phyloP scores from a whole-genome alignment of 1,140 invertebrate genomes.

The Metopolophium dirhodum region DNA sequence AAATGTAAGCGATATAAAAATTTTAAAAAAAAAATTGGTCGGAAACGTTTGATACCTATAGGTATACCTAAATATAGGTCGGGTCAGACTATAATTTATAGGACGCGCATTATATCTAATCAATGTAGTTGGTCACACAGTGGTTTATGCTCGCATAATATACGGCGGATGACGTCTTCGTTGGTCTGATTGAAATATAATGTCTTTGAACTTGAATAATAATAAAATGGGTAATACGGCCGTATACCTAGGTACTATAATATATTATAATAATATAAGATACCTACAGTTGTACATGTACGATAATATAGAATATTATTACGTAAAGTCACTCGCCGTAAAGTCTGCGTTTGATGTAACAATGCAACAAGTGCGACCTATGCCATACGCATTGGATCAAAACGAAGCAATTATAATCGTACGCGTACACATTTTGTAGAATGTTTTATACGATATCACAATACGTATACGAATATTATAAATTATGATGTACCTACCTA shows the following conservation, averaged over 20 bases:
- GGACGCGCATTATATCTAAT: neutral
- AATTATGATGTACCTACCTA: neutral
- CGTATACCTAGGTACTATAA: too few relatives aligned
- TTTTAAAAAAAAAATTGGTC: neutral
- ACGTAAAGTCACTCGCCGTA: neutral
- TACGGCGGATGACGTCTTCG: neutral
- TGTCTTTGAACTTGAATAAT: constrained; percentile 1
- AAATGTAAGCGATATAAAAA: neutral
- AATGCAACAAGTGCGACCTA: neutral
- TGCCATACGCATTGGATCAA: neutral
- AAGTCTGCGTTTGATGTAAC: neutral
- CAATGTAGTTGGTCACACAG: neutral
- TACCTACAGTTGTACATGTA: neutral
- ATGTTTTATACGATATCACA: neutral
- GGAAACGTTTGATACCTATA: neutral
- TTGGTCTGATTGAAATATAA: neutral
- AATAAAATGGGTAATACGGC: neutral
- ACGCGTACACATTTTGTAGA: neutral
- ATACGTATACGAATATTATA: too few relatives aligned
- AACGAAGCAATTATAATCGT: neutral
- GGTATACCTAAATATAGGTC: too few relatives aligned
- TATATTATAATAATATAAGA: too few relatives aligned
- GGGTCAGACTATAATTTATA: neutral
- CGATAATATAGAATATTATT: neutral
- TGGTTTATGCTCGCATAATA: too few relatives aligned